Evolutionary conservation across 1,140 invertebrate species (phyloP), one percentile per base, ranked within the genome.

Genomic region (Formica selysi): DNA sequence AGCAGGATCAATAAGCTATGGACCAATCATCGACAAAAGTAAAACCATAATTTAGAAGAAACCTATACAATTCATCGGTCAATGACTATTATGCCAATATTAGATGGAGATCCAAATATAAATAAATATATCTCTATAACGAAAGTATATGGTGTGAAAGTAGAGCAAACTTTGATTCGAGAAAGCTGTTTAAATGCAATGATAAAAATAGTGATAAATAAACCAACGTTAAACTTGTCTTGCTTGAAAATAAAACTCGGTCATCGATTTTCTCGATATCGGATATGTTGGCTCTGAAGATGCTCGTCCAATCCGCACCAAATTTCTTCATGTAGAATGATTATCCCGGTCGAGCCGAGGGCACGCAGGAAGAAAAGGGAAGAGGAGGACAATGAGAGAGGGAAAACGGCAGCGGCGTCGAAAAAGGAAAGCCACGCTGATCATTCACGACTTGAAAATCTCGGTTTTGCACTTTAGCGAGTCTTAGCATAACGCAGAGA

Each of bases 371-470:
- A 88, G 62, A 86, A 85, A 78, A 87, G 59, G 67, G 68, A 85
- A 79, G 59, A 76, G 57, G 51, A 85, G 59, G 80, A 48, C 32
- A 80, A 83, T 68, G 68, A 79, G 44, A 68, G 86, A 76, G 70
- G 48, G 87, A 81, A 32, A 86, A 67, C 51, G 59, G 65, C 48
- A 54, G 68, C 64, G 83, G 78, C 70, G 68, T 88, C 78, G 89
- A 90, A 91, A 91, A 91, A 91, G 90, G 89, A 92, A 90, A 87
- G 85, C 86, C 54, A 89, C 76, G 86, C 5, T 85, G 90, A 87
- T 83, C 68, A 62, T 86, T 68, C 80, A 84, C 84, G 90, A 91
- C 85, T 92, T 88, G 86, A 91, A 92, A 90, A 87, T 86, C 88
- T 89, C 90, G 85, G 80, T 76, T 89, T 90, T 91, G 80, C 89